Evolutionary conservation across 2,888 invertebrate genomes (phyloP).

Genomic region (Nephrotoma guestfalica): DNA sequence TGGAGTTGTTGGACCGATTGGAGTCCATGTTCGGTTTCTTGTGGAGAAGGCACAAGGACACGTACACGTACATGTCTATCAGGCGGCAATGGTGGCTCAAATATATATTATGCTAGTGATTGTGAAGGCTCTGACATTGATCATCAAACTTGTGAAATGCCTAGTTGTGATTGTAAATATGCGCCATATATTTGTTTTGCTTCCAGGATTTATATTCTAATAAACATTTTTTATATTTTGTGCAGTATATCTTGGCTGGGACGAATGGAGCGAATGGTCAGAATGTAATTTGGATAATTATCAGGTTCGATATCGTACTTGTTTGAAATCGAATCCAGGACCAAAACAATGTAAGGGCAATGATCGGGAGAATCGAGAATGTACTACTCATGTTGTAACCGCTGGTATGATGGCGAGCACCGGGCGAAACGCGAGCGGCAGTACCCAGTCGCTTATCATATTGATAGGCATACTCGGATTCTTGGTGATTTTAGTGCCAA

Average conservation of each 20-base stretch:
- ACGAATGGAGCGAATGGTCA: conserved; percentile 59
- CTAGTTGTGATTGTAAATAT: conserved; percentile 46
- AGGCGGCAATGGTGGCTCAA: conserved; percentile 16
- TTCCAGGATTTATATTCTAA: not conserved
- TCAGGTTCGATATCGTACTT: conserved; percentile 53
- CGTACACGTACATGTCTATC: conserved; percentile 54
- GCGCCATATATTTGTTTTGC: not conserved
- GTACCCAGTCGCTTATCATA: not conserved
- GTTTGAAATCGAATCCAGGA: conserved; percentile 38
- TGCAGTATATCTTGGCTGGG: conserved; percentile 55
- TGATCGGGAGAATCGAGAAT: conserved; percentile 51
- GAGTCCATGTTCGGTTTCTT: conserved; percentile 62
- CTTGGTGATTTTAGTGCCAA: not conserved
- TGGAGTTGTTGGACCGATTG: conserved; percentile 84
- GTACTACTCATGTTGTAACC: conserved; percentile 24
- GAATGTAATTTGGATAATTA: conserved; percentile 47
- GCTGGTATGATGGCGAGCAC: conserved; percentile 2
- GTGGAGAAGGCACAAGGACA: conserved; percentile 52
- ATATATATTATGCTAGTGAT: conserved; percentile 17
- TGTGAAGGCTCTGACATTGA: conserved; percentile 50
- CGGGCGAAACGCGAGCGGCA: not conserved
- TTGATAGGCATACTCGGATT: not conserved
- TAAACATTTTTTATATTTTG: conserved; percentile 12
- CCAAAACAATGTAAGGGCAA: conserved; percentile 53
- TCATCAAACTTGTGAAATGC: conserved; percentile 52